Conservation (phyloP, 2,888 invertebrate species). For the Drosophila prostipennis region DNA sequence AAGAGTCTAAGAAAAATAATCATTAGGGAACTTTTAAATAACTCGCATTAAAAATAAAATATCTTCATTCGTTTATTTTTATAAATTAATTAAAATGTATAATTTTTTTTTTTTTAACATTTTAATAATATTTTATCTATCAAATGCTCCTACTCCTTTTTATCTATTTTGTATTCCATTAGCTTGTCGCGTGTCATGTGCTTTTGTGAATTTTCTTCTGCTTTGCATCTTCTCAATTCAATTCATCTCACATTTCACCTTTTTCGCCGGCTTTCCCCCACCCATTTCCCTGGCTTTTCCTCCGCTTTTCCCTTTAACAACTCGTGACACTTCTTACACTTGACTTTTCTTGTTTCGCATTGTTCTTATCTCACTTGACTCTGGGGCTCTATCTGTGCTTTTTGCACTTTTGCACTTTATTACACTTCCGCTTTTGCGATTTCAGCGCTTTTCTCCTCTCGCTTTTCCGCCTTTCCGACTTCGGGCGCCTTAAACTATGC, state of each 20-base stretch:
- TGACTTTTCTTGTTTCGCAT: slow-evolving; percentile 52
- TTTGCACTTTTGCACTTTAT: slow-evolving; percentile 62
- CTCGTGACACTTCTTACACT: slow-evolving; percentile 50
- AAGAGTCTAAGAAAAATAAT: not conserved
- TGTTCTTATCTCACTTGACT: slow-evolving; percentile 43
- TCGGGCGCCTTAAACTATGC: slow-evolving; percentile 68
- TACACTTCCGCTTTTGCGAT: slow-evolving; percentile 66
- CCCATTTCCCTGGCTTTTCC: not conserved
- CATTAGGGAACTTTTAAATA: no score
- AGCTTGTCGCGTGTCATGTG: not conserved
- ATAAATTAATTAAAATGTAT: no score
- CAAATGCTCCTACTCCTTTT: not conserved
- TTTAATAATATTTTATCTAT: not conserved
- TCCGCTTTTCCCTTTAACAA: slow-evolving; percentile 16
- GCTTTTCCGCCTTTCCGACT: slow-evolving; percentile 7
- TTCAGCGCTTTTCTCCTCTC: slow-evolving; percentile 51
- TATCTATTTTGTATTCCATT: slow-evolving; percentile 3
- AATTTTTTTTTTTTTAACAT: not conserved
- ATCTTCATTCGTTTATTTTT: no score
- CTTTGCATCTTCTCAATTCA: slow-evolving; percentile 35
- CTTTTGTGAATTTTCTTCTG: slow-evolving; percentile 14
- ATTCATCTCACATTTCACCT: slow-evolving; percentile 45
- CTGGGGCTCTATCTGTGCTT: slow-evolving; percentile 19
- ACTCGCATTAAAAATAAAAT: no score
- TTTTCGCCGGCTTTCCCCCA: slow-evolving; percentile 15